Evolutionary conservation across 2,113 vertebrate species (phyloP), one percentile per base, ranked within the genome.

Genomic region (Opisthocomus hoazin): DNA sequence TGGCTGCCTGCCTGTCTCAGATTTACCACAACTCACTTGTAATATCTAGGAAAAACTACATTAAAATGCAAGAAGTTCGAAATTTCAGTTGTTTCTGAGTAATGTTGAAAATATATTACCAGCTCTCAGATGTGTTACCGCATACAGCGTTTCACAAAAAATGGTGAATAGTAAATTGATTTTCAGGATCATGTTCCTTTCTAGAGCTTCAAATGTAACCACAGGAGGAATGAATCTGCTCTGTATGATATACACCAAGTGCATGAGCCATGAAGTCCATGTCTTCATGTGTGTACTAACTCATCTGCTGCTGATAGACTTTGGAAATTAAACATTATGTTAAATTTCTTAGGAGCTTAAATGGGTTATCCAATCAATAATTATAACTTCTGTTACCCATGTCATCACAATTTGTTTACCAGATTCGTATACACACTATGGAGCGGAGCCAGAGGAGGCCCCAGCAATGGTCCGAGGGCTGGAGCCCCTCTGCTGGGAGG

Each of bases 1-100:
- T 37, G 76, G 92, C 75, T 50, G 89, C 74, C 48, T 16, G 83
- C 79, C 70, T 69, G 82, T 10, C 90, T 92, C 58, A 13, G 78
- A 73, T 83, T 90, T 77, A 61, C 83, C 83, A 54, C 80, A 37
- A 37, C 82, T 65, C 61, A 29, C 78, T 82, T n/a, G 34, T 7
- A 22, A 39, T 3, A 39, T 51, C 0, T 10, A 69, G 66, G 30
- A 53, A 77, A 85, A 90, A 4, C 66, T 73, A 15, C 22, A 34
- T 41, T 2, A 75, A 60, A 58, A 41, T 23, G 37, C 23, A 75
- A 51, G 23, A 20, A 93, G 57, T 50, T 39, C 5, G 46, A 36
- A 22, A 56, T 66, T 19, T 54, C 24, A 30, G 4, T 43, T 46
- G 34, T 76, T 64, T 78, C 53, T 32, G 65, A 39, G 63, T 27